These are phyloP conservation scores for Gadus macrocephalus DNA, from an alignment of 2,113 vertebrate species.

Conservation along the genomic window DNA sequence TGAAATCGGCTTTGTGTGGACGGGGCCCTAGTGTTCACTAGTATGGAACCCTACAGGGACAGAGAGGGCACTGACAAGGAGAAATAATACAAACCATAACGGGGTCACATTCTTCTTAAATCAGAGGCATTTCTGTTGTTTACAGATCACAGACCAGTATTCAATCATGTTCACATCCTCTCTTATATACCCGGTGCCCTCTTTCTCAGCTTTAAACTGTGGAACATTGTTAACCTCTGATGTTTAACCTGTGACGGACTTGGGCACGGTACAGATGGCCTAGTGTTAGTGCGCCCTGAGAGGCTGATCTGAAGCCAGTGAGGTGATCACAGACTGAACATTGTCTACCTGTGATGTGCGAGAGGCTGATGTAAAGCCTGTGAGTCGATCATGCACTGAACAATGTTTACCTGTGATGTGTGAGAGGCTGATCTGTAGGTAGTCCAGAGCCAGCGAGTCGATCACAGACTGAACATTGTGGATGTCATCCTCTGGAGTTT, in stretches of 20 bases:
- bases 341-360: constrained; percentile 87
- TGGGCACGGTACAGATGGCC: no score
- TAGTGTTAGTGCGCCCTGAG: constrained; percentile 49
- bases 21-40: no score
- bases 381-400: background rate
- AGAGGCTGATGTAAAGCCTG: constrained; percentile 73
- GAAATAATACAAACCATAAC: background rate
- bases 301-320: constrained; percentile 68
- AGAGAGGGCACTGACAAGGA: background rate
- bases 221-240: constrained; percentile 76
- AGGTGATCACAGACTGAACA: background rate
- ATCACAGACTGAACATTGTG: constrained; percentile 94
- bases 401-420: constrained; percentile 85
- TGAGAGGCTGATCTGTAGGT: constrained; percentile 82
- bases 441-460: constrained; percentile 77
- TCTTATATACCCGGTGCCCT: no score
- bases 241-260: constrained; percentile 72
- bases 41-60: no score
- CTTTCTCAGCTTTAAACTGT: no score
- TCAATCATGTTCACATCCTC: no score
- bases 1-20: no score
- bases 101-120: background rate
- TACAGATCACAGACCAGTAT: no score
- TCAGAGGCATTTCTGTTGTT: background rate
- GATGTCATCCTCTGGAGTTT: constrained; percentile 83